These are phyloP conservation scores for Brachirus orientalis DNA, from an alignment of 2,113 vertebrate species.

Conservation along the genomic window DNA sequence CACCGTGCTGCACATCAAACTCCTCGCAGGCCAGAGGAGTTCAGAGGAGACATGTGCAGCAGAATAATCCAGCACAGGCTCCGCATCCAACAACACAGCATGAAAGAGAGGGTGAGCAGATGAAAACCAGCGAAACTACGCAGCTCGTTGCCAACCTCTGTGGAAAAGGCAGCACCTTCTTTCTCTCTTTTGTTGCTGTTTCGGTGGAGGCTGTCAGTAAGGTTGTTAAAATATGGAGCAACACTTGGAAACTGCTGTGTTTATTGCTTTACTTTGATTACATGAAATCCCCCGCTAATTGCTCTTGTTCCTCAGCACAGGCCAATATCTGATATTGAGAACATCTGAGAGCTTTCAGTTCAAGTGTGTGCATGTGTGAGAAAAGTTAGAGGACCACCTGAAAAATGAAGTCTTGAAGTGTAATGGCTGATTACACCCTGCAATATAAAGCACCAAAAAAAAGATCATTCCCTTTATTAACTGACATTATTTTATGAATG, in stretches of 20 bases:
- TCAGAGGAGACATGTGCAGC: conserved; percentile 57
- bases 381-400: conserved; percentile 48
- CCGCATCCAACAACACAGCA: conserved; percentile 50
- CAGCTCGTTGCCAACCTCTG: conserved; percentile 30
- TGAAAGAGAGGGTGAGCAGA: conserved; percentile 50
- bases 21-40: conserved; percentile 55
- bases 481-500: too few species aligned
- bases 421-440: conserved; percentile 48
- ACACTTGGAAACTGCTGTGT: conserved; percentile 65
- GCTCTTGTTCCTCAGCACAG: conserved; percentile 49
- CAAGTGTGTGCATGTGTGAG: conserved; percentile 25
- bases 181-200: conserved; percentile 22
- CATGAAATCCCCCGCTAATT: conserved; percentile 69
- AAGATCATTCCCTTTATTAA: too few species aligned
- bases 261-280: conserved; percentile 70
- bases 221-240: conserved; percentile 50
- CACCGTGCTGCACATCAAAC: conserved; percentile 62
- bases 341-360: conserved; percentile 64
- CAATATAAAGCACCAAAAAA: too few species aligned
- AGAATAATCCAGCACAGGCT: conserved; percentile 29
- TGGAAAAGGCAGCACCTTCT: conserved; percentile 40
- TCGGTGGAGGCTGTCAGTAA: conserved; percentile 40
- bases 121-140: conserved; percentile 43
- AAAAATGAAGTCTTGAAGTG: conserved; percentile 49
- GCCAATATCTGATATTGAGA: conserved; percentile 63